Base-by-base conservation (phyloP, 2,888 invertebrate genomes). In the Poecilobothrus nobilitatus region DNA sequence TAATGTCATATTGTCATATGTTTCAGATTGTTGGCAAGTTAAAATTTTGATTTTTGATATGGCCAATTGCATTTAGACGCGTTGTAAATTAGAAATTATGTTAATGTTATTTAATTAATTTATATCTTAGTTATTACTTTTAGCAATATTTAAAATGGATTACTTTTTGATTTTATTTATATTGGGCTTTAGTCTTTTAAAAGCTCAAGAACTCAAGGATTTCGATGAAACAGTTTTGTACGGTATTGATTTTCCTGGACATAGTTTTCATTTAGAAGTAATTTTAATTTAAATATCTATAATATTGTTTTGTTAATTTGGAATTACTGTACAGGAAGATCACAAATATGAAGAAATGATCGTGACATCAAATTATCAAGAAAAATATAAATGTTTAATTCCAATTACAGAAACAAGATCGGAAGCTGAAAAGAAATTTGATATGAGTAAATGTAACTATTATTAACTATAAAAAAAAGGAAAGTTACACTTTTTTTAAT, bases 151-250 rank as follows among this genome's bases (percentile, higher is more conserved):
- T 27, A 27, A 63, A 63, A 63, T 63, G 63, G 27, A 63, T 15
- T 18, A 22, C 12, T n/a, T 63, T 7, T 3, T 63, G 12, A 27
- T 63, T 63, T 18, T 63, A 27, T 15, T 27, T 27, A 12, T 7
- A 27, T 3, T 63, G 15, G 4, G 12, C 15, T 27, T 22, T 27
- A 2, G 63, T 7, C 7, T 4, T 10, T 27, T 63, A 18, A 63
- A 18, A 15, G 22, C 27, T 9, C 86, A 87, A 76, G 89, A 91
- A 79, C 84, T 89, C 33, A 88, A 88, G 80, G 91, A 89, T 64
- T 92, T 94, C 76, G 94, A 94, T 80, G 94, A 94, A 81, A 88
- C 88, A 1, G 86, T 93, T 75, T 80, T 92, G 67, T 94, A 90
- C 78, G 89, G 88, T 80, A 88, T 94, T 67, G 89, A 90, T 27